Evolutionary conservation across 2,888 invertebrate genomes (phyloP), one percentile per base, ranked within the genome.

Genomic region (Scaptomyza cyrtandrae): DNA sequence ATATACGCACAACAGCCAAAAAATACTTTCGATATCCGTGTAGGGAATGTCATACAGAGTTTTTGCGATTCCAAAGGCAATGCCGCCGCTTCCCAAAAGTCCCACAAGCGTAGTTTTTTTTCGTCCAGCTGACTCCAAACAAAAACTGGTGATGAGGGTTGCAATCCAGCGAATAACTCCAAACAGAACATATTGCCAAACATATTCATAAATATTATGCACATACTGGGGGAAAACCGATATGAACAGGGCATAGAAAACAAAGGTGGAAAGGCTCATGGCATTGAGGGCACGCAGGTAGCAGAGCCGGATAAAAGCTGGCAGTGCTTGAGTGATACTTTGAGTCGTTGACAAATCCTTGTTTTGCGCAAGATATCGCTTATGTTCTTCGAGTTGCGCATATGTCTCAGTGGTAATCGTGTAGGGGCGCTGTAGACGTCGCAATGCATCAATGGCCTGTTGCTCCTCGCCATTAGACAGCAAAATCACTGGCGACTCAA

Each of bases 401-500:
- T 83, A 86, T 0, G 90, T 90, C 46, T 90, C 89, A 1, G 72
- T 55, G 1, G 83, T 89, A 11, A 84, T 19, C 0, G 58, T 57
- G 2, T 49, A 19, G 0, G 90, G 87, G 1, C 63, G 65, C 49
- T 91, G 90, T 5, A 91, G 70, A 3, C 84, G 81, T 1, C 90
- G 82, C 29, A 90, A 59, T 0, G 73, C 50, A 3, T 91, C 83
- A 0, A 89, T 64, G 1, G 92, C 91, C 27, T 67, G 56, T 19
- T 74, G 46, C 37, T 91, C 90, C 1, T 89, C 70, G 4, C 75
- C 77, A 29, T 76, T 83, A 11, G 76, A 69, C 53, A 92, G 70
- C 65, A 73, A 59, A 11, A 78, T 79, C 3, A 90, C 72, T 9
- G 91, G 90, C 4, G 91, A 90, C 48, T 91, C 92, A 24, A 89